Percentiles rank a stretch among this genome's conserved stretches.
Conservation (phyloP, 2,113 vertebrate genomes). For the Oreochromis aureus region DNA sequence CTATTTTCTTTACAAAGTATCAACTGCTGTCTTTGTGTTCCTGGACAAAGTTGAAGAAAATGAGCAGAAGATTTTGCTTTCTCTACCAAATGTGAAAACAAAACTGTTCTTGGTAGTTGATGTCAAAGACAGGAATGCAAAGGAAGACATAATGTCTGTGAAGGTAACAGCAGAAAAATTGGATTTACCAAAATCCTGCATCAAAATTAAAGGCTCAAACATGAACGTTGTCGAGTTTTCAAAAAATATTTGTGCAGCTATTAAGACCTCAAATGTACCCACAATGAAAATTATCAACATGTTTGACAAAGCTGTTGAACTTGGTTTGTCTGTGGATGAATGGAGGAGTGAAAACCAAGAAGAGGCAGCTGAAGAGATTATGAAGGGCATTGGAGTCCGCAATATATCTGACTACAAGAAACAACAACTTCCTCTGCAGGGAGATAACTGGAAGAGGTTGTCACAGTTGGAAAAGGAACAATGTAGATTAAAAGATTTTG, state of each 20-base stretch:
- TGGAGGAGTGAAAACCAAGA: not conserved
- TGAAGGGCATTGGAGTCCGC: not conserved
- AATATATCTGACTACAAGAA: conserved; percentile 31
- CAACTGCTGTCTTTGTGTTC: conserved; percentile 69
- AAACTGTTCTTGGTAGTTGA: conserved; percentile 40
- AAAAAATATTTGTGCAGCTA: not conserved
- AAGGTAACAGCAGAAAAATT: not conserved
- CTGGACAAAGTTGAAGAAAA: conserved; percentile 55
- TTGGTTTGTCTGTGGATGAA: conserved; percentile 47
- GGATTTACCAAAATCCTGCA: not conserved
- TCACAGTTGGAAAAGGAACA: conserved; percentile 45
- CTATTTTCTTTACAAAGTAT: conserved; percentile 65
- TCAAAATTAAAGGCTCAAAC: not conserved
- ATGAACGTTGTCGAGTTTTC: conserved; percentile 25
- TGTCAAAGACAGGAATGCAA: not conserved
- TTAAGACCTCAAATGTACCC: not conserved
- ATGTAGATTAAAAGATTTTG: not conserved
- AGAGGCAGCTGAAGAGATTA: not conserved
- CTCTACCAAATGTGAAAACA: conserved; percentile 2
- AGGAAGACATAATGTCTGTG: not conserved
- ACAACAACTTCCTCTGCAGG: conserved; percentile 33
- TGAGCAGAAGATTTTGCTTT: conserved; percentile 41
- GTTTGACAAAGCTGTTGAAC: not conserved
- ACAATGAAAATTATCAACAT: not conserved
- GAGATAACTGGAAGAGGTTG: conserved; percentile 32